Conservation (phyloP, 1,140 invertebrate genomes). For the Tetramorium alpestre region DNA sequence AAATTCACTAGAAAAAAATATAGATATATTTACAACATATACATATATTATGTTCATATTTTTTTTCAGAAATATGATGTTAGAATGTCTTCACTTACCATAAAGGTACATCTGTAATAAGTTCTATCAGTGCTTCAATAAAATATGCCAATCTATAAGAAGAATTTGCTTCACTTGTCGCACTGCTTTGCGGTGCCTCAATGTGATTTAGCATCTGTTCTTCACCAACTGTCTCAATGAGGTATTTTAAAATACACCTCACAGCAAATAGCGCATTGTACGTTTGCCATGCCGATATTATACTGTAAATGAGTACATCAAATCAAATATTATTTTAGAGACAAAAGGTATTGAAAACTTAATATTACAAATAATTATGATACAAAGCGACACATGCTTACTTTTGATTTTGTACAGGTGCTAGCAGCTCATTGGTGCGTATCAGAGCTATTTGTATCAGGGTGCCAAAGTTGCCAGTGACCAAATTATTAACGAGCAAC, state of each 20-base stretch:
- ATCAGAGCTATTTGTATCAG: slow-evolving; percentile 94
- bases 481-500: slow-evolving; percentile 92
- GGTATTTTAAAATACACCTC: slow-evolving; percentile 94
- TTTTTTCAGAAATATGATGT: not conserved
- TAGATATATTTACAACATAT: not conserved
- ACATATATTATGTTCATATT: slow-evolving; percentile 19
- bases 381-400: slow-evolving; percentile 83
- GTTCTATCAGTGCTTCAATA: slow-evolving; percentile 90
- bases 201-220: slow-evolving; percentile 91
- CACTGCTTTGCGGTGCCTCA: slow-evolving; percentile 86
- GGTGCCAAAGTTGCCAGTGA: slow-evolving; percentile 95
- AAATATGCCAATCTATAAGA: slow-evolving; percentile 86
- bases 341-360: not conserved
- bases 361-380: not conserved
- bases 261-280: slow-evolving; percentile 97
- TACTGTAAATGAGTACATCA: slow-evolving; percentile 87
- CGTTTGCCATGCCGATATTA: slow-evolving; percentile 97
- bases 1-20: slow-evolving; percentile 88
- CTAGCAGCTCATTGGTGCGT: slow-evolving; percentile 92
- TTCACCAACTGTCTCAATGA: slow-evolving; percentile 93
- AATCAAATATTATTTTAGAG: not conserved
- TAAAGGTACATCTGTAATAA: slow-evolving; percentile 92
- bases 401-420: slow-evolving; percentile 94
- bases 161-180: slow-evolving; percentile 66
- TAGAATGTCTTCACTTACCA: slow-evolving; percentile 84